Evolutionary conservation across 2,113 vertebrate species (phyloP), one percentile per base, ranked within the genome.

Genomic region (Misgurnus anguillicaudatus): DNA sequence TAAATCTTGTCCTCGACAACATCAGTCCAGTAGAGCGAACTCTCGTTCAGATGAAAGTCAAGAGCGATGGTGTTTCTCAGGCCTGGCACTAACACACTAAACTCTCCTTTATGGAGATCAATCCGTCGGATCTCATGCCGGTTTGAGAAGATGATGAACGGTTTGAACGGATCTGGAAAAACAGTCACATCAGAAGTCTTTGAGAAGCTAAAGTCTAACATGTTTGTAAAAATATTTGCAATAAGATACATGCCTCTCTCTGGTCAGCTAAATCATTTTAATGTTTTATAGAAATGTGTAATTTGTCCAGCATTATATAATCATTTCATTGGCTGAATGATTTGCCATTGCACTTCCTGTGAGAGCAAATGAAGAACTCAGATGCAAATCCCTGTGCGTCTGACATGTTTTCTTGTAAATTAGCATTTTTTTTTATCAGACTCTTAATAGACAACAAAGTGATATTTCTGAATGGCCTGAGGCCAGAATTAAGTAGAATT

Each of bases 1-100:
- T 98, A 99, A 87, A 99, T 99, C 86, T 99, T 99, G 90, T 99
- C 97, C 88, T 99, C 97, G 78, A 99, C 97, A 86, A 99, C 97
- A 0, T 99, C 97, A 0, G 97, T 99, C 97, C 97, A 99, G 90
- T 99, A 99, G 77, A 99, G 97, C 1, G 96, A 90, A 67, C 94
- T 98, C 91, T 98, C 93, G 88, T 93, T 97, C 80, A 98, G 95
- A 87, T 98, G 97, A 90, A 99, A 99, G 87, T 99, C 97, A 58
- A 99, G 86, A 36, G 97, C 97, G 0, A 99, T 99, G 83, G 97
- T 99, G 92, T 99, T 99, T 70, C 97, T 94, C 79, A 99, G 90
- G 47, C 97, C 97, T 0, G 97, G 97, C 1, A 99, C 97, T 73
- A 99, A 88, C 45, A 99, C 97, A 0, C 96, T 99, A 90, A 97